A percentile compares a stretch with the other conserved stretches of the same genome.
Evolutionary conservation across 2,113 vertebrate genomes (phyloP).

Genomic region (Thryonomys swinderianus): DNA sequence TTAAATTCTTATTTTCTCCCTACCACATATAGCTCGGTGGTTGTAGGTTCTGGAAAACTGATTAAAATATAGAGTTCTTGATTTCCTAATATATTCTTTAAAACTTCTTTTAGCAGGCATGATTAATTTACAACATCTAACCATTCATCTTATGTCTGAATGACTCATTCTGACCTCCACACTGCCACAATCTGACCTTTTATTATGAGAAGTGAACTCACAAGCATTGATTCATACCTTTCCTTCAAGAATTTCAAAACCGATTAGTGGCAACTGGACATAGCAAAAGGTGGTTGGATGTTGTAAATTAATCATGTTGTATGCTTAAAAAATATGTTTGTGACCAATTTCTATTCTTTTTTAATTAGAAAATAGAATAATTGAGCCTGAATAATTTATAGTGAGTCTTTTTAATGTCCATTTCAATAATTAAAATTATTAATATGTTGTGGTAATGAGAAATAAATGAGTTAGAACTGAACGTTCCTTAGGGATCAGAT

Average conservation of each 20-base stretch:
- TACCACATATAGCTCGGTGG: neutral
- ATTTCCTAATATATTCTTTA: slow-evolving; percentile 37
- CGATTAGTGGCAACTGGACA: neutral
- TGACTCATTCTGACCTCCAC: no score
- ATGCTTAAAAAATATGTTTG: neutral
- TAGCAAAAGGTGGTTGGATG: neutral
- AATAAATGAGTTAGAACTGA: neutral
- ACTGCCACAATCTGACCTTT: no score
- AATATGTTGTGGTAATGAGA: neutral
- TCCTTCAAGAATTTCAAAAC: slow-evolving; percentile 47
- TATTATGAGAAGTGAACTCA: slow-evolving; percentile 35
- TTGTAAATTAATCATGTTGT: neutral
- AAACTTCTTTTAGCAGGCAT: neutral
- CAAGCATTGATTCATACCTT: neutral
- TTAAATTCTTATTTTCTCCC: neutral
- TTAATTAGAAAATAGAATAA: slow-evolving; percentile 28
- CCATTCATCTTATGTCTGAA: no score
- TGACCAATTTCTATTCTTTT: neutral
- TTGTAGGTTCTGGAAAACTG: neutral
- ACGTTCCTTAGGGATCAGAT: neutral
- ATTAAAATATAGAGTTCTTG: neutral
- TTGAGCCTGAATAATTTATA: neutral
- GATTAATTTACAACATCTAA: no score
- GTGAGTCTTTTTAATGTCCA: neutral
- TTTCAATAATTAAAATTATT: neutral